A percentile compares a stretch with the other conserved stretches of the same genome.
These are phyloP conservation scores for Clytia hemisphaerica DNA, from an alignment of 30 jellyfish, hydroid and myxozoan genomes.

Conservation along the genomic window DNA sequence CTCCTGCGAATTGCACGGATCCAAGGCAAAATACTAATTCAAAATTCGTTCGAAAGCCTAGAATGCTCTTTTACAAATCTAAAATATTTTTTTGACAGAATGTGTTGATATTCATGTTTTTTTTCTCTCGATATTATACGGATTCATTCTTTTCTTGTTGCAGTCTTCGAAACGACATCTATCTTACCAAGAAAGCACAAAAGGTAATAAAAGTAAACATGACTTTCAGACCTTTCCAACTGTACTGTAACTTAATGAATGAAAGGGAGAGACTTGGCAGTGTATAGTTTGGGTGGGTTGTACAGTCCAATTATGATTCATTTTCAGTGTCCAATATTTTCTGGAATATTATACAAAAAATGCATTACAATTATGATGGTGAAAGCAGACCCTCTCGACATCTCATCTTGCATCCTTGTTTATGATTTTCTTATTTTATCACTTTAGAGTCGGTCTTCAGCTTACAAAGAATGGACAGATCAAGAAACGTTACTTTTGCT, in stretches of 20 bases:
- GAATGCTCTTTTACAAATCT: too few relatives aligned
- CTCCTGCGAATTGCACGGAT: too few relatives aligned
- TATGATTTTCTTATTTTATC: not conserved
- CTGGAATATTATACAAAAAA: too few relatives aligned
- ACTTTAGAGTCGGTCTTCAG: constrained; percentile 83
- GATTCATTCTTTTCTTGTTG: too few relatives aligned
- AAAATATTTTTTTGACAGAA: too few relatives aligned
- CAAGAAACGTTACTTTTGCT: constrained; percentile 84
- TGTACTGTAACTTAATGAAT: not conserved
- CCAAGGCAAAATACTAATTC: too few relatives aligned
- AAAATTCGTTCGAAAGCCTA: too few relatives aligned
- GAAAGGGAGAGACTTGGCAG: not conserved
- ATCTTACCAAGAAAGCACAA: constrained; percentile 65
- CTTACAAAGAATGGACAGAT: constrained; percentile 97
- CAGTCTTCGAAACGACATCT: constrained; percentile 80
- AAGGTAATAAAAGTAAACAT: constrained; percentile 44
- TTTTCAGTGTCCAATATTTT: not conserved
- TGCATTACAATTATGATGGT: too few relatives aligned
- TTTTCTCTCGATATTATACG: too few relatives aligned
- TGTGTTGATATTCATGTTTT: too few relatives aligned
- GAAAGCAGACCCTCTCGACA: too few relatives aligned
- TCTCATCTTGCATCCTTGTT: too few relatives aligned
- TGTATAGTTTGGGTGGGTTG: not conserved
- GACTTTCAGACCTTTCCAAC: not conserved
- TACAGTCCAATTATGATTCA: not conserved